Conservation (phyloP, 1,140 invertebrate genomes). For the Centruroides vittatus region DNA sequence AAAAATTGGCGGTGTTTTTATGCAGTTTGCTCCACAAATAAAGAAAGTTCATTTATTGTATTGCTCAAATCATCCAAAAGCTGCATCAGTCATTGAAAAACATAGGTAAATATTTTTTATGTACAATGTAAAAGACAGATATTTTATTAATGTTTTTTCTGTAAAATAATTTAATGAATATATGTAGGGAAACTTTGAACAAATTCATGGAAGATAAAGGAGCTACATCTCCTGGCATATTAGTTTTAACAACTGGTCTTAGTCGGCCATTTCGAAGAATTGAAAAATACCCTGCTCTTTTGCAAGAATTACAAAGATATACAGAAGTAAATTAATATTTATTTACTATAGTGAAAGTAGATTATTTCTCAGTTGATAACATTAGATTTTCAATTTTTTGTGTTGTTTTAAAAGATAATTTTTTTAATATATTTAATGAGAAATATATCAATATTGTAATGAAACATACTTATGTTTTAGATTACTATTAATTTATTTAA, state of each 20-base stretch:
- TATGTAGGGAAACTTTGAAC: slow-evolving; percentile 57
- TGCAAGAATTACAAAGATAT: slow-evolving; percentile 89
- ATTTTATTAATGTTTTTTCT: not conserved
- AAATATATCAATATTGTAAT: no score
- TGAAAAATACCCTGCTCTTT: slow-evolving; percentile 70
- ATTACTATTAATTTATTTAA: no score
- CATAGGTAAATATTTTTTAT: slow-evolving; percentile 49
- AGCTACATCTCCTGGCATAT: slow-evolving; percentile 57
- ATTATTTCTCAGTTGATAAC: not conserved
- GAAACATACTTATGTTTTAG: no score
- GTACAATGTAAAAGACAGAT: not conserved
- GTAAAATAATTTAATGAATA: not conserved
- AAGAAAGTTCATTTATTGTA: slow-evolving; percentile 75
- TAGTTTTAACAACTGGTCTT: slow-evolving; percentile 78
- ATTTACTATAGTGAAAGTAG: not conserved
- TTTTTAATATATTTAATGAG: no score
- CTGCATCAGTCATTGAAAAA: slow-evolving; percentile 79
- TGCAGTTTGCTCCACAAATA: slow-evolving; percentile 68
- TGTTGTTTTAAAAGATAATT: no score
- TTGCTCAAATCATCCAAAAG: slow-evolving; percentile 80
- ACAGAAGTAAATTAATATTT: slow-evolving; percentile 42
- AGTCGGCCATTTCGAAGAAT: slow-evolving; percentile 88
- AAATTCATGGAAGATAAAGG: slow-evolving; percentile 57
- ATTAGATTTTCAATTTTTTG: not conserved
- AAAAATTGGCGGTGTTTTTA: slow-evolving; percentile 77